Percentiles rank a stretch among this genome's conserved stretches.
Evolutionary conservation across 2,113 vertebrate genomes (phyloP).

Genomic region (Ranitomeya imitator): DNA sequence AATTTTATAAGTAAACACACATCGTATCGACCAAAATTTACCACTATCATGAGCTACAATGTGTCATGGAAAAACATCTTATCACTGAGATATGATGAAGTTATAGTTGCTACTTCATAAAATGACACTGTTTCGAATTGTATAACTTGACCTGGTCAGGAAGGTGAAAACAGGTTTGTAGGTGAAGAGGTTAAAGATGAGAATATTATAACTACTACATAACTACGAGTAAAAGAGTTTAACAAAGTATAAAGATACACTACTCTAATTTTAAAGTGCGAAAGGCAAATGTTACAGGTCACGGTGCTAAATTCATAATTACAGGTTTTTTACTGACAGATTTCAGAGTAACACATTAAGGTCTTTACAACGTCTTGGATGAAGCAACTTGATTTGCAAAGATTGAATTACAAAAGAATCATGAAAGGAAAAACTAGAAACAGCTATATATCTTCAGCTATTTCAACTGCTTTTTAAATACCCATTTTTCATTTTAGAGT

Average conservation of each 20-base stretch:
- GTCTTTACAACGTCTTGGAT: constrained; percentile 39
- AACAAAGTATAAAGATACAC: constrained; percentile 40
- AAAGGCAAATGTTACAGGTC: constrained; percentile 53
- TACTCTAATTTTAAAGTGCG: not conserved
- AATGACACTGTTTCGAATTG: too few species aligned
- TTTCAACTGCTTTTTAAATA: constrained; percentile 66
- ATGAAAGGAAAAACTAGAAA: constrained; percentile 53
- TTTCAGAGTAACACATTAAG: constrained; percentile 21
- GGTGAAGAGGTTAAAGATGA: too few species aligned
- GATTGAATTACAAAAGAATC: constrained; percentile 63
- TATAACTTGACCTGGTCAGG: too few species aligned
- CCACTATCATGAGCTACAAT: too few species aligned
- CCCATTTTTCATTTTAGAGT: constrained; percentile 77
- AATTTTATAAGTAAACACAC: too few species aligned
- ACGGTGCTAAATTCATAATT: constrained; percentile 58
- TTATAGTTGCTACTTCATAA: too few species aligned
- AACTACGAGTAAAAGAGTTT: not conserved
- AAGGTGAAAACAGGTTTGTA: too few species aligned
- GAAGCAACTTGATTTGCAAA: constrained; percentile 45
- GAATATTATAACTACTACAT: not conserved
- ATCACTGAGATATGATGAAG: too few species aligned
- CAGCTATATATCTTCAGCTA: constrained; percentile 67
- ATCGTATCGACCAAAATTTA: too few species aligned
- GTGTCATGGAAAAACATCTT: too few species aligned
- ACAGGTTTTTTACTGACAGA: constrained; percentile 42